A percentile compares a stretch with the other conserved stretches of the same genome.
Conservation (phyloP, 2,113 vertebrate genomes). For the Neolamprologus sp. region DNA sequence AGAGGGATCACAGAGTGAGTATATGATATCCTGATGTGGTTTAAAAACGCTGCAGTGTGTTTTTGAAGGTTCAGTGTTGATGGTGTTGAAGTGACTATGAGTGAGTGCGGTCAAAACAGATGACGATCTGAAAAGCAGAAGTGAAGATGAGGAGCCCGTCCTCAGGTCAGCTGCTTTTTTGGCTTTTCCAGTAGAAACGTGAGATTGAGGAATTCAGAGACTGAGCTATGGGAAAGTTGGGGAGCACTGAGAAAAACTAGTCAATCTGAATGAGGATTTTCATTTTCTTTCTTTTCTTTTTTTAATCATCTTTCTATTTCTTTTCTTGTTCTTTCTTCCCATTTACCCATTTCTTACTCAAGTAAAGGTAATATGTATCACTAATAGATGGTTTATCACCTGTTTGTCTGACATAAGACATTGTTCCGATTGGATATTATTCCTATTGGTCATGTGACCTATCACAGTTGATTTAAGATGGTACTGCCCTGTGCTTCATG, state of each 20-base stretch:
- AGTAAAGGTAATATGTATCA: neutral
- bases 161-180: neutral
- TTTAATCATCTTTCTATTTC: neutral
- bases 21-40: neutral
- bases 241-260: neutral
- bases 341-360: fast-evolving
- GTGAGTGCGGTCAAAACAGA: fast-evolving
- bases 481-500: neutral
- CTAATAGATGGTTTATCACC: neutral
- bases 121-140: neutral
- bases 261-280: neutral
- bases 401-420: neutral
- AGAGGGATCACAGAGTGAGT: neutral
- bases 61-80: neutral
- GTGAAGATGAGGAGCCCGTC: neutral
- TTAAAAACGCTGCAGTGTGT: fast-evolving
- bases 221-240: neutral
- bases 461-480: neutral
- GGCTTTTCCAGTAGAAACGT: neutral
- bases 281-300: neutral
- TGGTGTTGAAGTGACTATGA: fast-evolving
- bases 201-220: fast-evolving
- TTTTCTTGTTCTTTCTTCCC: neutral
- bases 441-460: neutral
- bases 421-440: neutral